A percentile compares a stretch with the other conserved stretches of the same genome.
Evolutionary conservation across 1,140 invertebrate species (phyloP).

Genomic region (Phortica variegata): DNA sequence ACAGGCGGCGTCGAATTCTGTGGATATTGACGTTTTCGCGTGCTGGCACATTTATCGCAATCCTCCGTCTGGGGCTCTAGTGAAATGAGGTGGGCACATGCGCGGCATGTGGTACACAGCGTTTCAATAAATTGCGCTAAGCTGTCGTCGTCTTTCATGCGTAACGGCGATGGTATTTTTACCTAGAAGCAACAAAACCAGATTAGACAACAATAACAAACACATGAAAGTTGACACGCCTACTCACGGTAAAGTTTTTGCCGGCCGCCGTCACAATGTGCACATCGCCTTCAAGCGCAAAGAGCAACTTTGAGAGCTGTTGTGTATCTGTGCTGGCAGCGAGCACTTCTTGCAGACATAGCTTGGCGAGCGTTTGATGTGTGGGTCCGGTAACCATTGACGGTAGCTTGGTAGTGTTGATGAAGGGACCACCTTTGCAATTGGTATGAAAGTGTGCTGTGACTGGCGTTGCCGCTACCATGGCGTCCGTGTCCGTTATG

Average conservation of each 20-base stretch:
- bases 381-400: constrained; percentile 56
- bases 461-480: constrained; percentile 49
- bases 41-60: constrained; percentile 50
- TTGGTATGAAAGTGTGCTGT: constrained; percentile 58
- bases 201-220: neutral
- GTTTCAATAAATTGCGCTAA: constrained; percentile 55
- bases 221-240: neutral
- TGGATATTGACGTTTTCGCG: constrained; percentile 34
- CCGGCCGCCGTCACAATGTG: constrained; percentile 56
- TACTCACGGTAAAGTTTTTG: constrained; percentile 53
- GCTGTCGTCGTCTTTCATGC: constrained; percentile 50
- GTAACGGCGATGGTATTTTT: constrained; percentile 50
- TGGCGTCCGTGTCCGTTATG: constrained; percentile 43
- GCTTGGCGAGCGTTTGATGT: constrained; percentile 56
- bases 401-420: constrained; percentile 57
- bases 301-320: constrained; percentile 48
- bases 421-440: constrained; percentile 58
- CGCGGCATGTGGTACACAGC: constrained; percentile 50
- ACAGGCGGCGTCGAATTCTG: constrained; percentile 36
- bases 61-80: constrained; percentile 51
- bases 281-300: constrained; percentile 50
- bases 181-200: constrained; percentile 24
- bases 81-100: constrained; percentile 56
- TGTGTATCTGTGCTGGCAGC: constrained; percentile 54
- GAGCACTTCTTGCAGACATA: constrained; percentile 52